Conservation (phyloP, 2,113 vertebrate species). For the Alligator sinensis region DNA sequence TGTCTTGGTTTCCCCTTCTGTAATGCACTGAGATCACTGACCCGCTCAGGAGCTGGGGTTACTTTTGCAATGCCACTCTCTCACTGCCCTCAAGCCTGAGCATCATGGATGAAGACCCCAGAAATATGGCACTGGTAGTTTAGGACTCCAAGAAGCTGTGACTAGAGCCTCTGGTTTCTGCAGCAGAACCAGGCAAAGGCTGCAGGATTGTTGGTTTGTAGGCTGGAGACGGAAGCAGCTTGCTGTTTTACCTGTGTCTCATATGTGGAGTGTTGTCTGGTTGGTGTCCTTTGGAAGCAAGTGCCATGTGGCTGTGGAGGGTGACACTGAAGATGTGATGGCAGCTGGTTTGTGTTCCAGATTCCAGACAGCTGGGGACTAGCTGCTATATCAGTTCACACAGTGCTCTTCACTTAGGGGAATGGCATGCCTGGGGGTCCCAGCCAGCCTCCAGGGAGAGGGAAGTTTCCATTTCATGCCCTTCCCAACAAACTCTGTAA, state of each 20-base stretch:
- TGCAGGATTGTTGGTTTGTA: not conserved
- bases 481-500: not conserved
- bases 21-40: not conserved
- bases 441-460: not conserved
- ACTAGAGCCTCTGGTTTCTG: not conserved
- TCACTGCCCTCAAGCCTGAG: not conserved
- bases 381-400: not conserved
- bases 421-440: not conserved
- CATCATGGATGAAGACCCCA: not conserved
- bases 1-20: not conserved
- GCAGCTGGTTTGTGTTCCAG: not conserved
- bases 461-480: not conserved
- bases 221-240: not conserved
- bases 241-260: not conserved
- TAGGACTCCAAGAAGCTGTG: no score
- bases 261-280: not conserved
- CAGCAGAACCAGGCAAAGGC: not conserved
- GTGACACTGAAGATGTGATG: not conserved
- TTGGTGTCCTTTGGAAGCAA: not conserved
- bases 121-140: not conserved
- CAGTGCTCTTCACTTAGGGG: not conserved
- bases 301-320: not conserved
- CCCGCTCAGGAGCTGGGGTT: not conserved
- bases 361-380: not conserved
- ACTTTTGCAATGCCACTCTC: not conserved